Percentiles rank a stretch among this genome's conserved stretches.
Conservation (phyloP, 2,113 vertebrate genomes). For the Dipodomys spectabilis region DNA sequence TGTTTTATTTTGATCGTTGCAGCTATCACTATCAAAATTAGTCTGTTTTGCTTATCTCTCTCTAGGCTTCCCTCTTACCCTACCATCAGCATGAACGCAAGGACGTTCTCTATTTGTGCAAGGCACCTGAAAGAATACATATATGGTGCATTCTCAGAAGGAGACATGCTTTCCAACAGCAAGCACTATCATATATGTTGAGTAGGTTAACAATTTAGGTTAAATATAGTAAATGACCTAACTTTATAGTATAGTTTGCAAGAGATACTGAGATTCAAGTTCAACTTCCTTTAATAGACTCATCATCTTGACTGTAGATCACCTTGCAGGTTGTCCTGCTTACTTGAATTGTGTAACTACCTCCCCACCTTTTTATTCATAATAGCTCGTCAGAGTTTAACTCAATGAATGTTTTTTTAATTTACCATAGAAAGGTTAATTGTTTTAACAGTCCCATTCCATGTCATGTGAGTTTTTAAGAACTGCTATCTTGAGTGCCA, state of each 20-base stretch:
- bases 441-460: neutral
- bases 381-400: constrained; percentile 4
- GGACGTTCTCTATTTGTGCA: neutral
- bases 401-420: neutral
- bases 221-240: neutral
- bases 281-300: neutral
- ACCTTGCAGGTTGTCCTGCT: neutral
- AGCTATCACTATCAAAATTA: constrained; percentile 8
- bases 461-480: neutral
- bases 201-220: neutral
- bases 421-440: neutral
- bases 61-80: neutral
- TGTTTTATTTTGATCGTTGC: constrained; percentile 20
- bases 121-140: neutral
- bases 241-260: neutral
- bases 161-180: neutral
- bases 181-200: neutral
- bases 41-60: neutral
- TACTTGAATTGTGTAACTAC: neutral
- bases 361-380: neutral
- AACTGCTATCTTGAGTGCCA: neutral
- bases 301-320: neutral
- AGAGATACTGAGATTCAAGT: constrained; percentile 22
- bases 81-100: neutral
- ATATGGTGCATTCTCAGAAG: neutral